A percentile compares a stretch with the other conserved stretches of the same genome.
These are phyloP conservation scores for Daboia siamensis DNA, from an alignment of 2,113 vertebrate genomes.

Conservation along the genomic window DNA sequence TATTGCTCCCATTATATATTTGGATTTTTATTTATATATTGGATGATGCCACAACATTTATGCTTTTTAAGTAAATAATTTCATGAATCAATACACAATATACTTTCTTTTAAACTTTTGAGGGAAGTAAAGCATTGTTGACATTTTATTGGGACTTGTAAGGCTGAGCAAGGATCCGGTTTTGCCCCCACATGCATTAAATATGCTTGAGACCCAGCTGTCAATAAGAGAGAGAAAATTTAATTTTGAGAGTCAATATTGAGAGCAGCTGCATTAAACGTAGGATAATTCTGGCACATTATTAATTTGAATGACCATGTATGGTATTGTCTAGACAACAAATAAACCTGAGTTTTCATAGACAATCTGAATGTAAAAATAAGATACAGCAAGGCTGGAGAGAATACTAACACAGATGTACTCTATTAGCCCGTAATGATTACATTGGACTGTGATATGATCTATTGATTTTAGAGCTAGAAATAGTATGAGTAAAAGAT, in stretches of 20 bases:
- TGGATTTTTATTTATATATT: slow-evolving; percentile 1
- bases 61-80: slow-evolving; percentile 31
- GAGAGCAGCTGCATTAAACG: slow-evolving; percentile 78
- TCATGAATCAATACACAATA: slow-evolving; percentile 41
- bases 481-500: slow-evolving; percentile 37
- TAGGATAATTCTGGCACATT: slow-evolving; percentile 77
- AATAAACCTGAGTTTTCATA: slow-evolving; percentile 70
- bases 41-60: slow-evolving; percentile 2
- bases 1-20: background rate
- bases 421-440: slow-evolving; percentile 74
- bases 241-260: slow-evolving; percentile 83
- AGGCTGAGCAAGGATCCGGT: slow-evolving; percentile 64
- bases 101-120: slow-evolving; percentile 59
- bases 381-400: slow-evolving; percentile 69
- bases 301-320: slow-evolving; percentile 78
- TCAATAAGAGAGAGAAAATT: slow-evolving; percentile 78
- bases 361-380: slow-evolving; percentile 72
- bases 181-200: slow-evolving; percentile 73
- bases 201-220: slow-evolving; percentile 78
- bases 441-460: slow-evolving; percentile 57
- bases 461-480: slow-evolving; percentile 63
- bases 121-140: slow-evolving; percentile 75
- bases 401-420: slow-evolving; percentile 71
- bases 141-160: slow-evolving; percentile 76
- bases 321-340: slow-evolving; percentile 78